These are phyloP conservation scores for Gyps fulvus DNA, from an alignment of 2,113 vertebrate genomes.

Conservation along the genomic window DNA sequence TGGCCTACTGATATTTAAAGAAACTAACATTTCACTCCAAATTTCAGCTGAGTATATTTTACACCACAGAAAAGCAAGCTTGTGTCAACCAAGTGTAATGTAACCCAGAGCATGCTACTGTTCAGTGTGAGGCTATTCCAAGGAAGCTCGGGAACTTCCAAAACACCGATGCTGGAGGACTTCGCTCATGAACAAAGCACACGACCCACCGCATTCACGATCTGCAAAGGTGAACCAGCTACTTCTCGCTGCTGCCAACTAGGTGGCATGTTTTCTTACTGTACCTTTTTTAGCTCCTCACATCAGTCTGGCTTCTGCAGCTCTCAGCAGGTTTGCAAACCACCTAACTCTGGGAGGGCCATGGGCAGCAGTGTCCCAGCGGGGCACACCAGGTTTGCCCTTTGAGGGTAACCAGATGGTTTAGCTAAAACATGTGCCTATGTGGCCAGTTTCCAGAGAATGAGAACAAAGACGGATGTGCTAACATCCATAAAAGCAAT, in stretches of 20 bases:
- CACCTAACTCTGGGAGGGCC: neutral
- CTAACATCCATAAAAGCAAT: neutral
- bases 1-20: neutral
- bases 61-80: neutral
- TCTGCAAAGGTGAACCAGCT: neutral
- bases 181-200: neutral
- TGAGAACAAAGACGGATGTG: neutral
- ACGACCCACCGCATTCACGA: accelerated
- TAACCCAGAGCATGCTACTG: neutral
- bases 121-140: neutral
- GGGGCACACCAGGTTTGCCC: neutral
- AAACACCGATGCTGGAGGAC: neutral
- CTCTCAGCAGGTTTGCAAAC: neutral
- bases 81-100: neutral
- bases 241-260: neutral
- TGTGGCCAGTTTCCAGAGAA: neutral
- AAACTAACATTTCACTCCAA: neutral
- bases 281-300: neutral
- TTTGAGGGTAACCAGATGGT: neutral
- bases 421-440: neutral
- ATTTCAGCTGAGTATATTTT: neutral
- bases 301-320: neutral
- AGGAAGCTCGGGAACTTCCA: neutral
- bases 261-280: neutral
- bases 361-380: neutral